phyloP scores from a whole-genome alignment of 2,888 invertebrate genomes.

The Parasteatoda lunata region DNA sequence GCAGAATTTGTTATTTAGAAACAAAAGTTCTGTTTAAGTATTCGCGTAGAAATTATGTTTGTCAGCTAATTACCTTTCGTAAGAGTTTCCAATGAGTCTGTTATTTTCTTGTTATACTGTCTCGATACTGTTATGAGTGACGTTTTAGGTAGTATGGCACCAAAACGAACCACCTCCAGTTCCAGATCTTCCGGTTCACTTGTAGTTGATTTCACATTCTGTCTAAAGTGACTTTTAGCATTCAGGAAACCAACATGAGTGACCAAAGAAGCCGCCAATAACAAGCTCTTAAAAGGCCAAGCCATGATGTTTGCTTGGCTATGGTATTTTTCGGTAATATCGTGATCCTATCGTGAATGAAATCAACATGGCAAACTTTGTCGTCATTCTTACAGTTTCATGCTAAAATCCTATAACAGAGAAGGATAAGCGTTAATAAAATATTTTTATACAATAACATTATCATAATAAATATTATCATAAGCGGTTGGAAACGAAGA shows the following conservation, averaged over 20 bases:
- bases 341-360: no score
- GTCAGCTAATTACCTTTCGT: constrained; percentile 52
- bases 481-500: no score
- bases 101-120: constrained; percentile 67
- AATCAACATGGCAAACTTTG: no score
- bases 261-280: constrained; percentile 8
- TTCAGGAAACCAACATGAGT: not conserved
- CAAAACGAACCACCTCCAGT: constrained; percentile 65
- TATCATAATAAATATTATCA: no score
- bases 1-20: no score
- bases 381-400: no score
- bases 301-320: constrained; percentile 34
- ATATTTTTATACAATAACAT: no score
- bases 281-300: constrained; percentile 53
- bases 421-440: no score
- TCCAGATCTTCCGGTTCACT: not conserved
- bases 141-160: constrained; percentile 69
- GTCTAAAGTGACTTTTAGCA: constrained; percentile 21
- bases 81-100: constrained; percentile 65
- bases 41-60: not conserved
- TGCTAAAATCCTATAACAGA: no score
- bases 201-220: not conserved
- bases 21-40: no score
- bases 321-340: constrained; percentile 4
- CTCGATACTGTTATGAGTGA: constrained; percentile 67